A percentile compares a stretch with the other conserved stretches of the same genome.
Conservation (phyloP, 1,140 invertebrate genomes). For the Bombus confusus region DNA sequence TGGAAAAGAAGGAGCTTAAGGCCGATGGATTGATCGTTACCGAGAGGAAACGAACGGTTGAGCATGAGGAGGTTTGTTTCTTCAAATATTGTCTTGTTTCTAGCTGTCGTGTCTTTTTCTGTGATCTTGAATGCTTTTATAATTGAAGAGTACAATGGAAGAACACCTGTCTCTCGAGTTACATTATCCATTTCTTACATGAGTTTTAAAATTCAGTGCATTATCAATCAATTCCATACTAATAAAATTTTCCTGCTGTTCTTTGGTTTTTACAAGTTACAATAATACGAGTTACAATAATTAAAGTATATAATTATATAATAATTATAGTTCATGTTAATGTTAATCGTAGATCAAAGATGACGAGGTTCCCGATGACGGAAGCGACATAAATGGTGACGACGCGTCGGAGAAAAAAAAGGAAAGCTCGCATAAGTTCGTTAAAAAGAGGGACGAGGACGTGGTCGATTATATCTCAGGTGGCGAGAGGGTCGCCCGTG, state of each 20-base stretch:
- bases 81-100: not conserved
- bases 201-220: too few species aligned
- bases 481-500: conserved; percentile 88
- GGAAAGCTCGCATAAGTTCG: conserved; percentile 83
- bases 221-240: not conserved
- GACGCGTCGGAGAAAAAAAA: conserved; percentile 81
- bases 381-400: conserved; percentile 76
- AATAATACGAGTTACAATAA: not conserved
- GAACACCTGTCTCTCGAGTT: too few species aligned
- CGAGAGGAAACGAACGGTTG: conserved; percentile 89
- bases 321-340: not conserved
- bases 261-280: too few species aligned
- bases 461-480: conserved; percentile 90
- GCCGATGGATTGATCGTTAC: conserved; percentile 92
- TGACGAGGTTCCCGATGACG: conserved; percentile 87
- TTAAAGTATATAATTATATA: not conserved
- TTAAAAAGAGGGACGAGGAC: conserved; percentile 85
- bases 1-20: conserved; percentile 85
- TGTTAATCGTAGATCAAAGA: conserved; percentile 85
- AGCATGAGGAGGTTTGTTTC: conserved; percentile 88
- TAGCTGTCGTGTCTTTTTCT: too few species aligned
- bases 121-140: too few species aligned
- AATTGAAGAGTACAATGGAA: too few species aligned
- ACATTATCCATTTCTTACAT: too few species aligned
- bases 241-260: too few species aligned